Conservation (phyloP, 1,140 invertebrate genomes). For the Cydia amplana region DNA sequence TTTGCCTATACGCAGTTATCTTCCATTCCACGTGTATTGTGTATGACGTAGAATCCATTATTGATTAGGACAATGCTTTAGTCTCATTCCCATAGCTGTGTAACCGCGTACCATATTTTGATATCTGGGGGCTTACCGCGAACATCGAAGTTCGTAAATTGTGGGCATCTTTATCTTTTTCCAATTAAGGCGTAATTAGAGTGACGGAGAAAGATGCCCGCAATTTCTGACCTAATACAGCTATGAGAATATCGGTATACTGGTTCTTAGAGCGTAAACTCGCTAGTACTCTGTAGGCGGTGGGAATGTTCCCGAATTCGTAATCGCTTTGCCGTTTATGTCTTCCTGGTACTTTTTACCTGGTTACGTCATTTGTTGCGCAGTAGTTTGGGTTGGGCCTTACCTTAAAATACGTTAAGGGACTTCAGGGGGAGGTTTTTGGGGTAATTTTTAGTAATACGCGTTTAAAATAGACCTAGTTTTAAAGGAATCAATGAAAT, state of each 20-base stretch:
- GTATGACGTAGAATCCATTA: background rate
- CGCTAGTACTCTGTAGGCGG: background rate
- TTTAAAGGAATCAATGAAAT: too few species aligned
- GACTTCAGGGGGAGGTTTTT: too few species aligned
- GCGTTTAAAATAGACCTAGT: too few species aligned
- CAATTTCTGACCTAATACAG: too few species aligned
- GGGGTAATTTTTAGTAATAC: too few species aligned
- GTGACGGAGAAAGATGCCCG: too few species aligned
- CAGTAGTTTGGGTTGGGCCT: background rate
- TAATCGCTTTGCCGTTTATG: conserved; percentile 44
- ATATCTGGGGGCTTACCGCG: too few species aligned
- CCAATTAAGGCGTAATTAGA: too few species aligned
- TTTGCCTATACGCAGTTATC: background rate
- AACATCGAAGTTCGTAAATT: too few species aligned
- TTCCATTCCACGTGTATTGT: background rate
- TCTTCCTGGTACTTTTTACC: conserved; percentile 54
- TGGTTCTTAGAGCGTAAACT: background rate
- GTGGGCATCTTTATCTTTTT: too few species aligned
- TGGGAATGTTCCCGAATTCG: conserved; percentile 34
- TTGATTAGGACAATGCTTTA: background rate
- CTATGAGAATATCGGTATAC: background rate
- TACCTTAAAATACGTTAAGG: too few species aligned
- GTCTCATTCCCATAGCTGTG: background rate
- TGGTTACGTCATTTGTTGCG: background rate
- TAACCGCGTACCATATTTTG: background rate